These are phyloP conservation scores for Tamias sibiricus DNA, from an alignment of 2,113 vertebrate genomes.

Conservation along the genomic window DNA sequence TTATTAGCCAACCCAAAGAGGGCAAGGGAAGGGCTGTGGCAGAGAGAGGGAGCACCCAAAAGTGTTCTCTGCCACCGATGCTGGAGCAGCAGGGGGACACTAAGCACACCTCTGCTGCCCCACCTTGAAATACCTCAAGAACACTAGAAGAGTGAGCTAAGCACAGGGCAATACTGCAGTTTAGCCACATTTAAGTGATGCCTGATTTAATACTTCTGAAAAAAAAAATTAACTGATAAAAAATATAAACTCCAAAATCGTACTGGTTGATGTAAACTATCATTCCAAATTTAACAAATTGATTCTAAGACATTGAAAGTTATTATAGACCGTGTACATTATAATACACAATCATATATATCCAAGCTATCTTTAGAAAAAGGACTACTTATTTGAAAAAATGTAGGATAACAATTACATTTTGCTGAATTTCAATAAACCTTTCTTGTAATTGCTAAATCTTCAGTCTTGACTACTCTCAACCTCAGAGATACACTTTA, in stretches of 20 bases:
- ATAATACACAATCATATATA: neutral
- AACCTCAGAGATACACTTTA: neutral
- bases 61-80: neutral
- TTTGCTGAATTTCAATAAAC: conserved; percentile 1
- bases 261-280: neutral
- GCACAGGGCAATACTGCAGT: neutral
- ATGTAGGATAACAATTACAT: neutral
- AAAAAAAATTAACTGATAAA: neutral
- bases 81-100: neutral
- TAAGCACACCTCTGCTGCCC: neutral
- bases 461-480: neutral
- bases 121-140: neutral
- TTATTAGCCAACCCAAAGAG: neutral
- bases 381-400: neutral
- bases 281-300: neutral
- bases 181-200: neutral
- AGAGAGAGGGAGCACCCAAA: no score
- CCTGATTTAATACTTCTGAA: neutral
- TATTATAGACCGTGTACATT: neutral
- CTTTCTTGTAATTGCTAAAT: neutral
- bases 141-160: neutral
- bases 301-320: neutral
- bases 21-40: neutral
- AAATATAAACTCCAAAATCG: neutral
- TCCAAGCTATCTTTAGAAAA: neutral